Conservation (phyloP, 2,888 invertebrate species). For the Biston betularia region DNA sequence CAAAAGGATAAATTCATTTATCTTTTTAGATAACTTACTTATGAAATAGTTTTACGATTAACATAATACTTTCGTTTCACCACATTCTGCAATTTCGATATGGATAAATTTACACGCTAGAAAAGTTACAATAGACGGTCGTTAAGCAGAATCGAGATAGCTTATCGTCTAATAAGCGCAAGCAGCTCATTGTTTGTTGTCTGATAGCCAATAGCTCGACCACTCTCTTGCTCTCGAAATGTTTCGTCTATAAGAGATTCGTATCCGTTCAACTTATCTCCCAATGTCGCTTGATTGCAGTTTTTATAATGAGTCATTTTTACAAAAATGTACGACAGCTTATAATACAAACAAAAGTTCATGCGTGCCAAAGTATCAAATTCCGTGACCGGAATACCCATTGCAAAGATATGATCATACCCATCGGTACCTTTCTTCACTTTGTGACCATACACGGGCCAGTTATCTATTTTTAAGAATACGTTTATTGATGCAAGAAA, state of each 20-base stretch:
- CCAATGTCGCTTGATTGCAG: not conserved
- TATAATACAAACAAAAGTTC: constrained; percentile 6
- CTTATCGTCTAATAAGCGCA: not conserved
- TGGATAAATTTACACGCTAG: not conserved
- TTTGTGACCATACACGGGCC: not conserved
- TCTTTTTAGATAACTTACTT: too few species aligned
- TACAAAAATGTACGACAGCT: not conserved
- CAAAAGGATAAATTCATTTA: too few species aligned
- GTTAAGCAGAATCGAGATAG: not conserved
- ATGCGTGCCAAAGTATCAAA: not conserved
- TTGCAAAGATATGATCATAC: constrained; percentile 2
- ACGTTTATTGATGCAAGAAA: not conserved
- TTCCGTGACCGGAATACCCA: not conserved
- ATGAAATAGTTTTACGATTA: too few species aligned
- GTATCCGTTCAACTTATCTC: not conserved
- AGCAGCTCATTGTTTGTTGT: not conserved
- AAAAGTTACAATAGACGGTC: not conserved
- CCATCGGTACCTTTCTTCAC: not conserved
- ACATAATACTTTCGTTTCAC: too few species aligned
- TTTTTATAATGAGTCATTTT: not conserved
- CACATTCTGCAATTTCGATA: too few species aligned
- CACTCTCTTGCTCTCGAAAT: not conserved
- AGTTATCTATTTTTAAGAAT: not conserved
- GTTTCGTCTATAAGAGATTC: not conserved
- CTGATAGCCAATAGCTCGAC: not conserved